phyloP scores from a whole-genome alignment of 1,140 invertebrate genomes.

The Sminthurinus signatus region DNA sequence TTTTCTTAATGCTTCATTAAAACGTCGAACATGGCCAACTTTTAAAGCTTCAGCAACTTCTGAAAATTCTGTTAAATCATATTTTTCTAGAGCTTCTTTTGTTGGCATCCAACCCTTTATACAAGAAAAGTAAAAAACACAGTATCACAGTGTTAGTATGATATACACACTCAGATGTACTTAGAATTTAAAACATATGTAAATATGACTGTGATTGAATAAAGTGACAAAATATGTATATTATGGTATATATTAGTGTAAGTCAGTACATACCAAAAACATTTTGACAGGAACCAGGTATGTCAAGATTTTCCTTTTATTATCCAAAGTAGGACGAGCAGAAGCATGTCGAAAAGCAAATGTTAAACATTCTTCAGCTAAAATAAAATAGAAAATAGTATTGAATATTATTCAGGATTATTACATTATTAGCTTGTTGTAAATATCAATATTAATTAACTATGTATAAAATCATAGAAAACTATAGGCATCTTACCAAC shows the following conservation, averaged over 20 bases:
- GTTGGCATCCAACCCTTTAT: constrained; percentile 86
- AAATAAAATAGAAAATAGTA: constrained; percentile 11
- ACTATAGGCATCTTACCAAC: constrained; percentile 54
- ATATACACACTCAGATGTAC: no score
- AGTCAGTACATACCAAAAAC: constrained; percentile 58
- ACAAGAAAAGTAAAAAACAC: background rate
- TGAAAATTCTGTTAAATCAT: constrained; percentile 83
- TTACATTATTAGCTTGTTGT: no score
- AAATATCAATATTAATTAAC: no score
- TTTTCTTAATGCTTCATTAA: constrained; percentile 75
- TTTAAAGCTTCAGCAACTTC: constrained; percentile 80
- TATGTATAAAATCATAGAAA: constrained; percentile 7
- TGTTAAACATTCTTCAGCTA: constrained; percentile 83
- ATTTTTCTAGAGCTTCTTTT: constrained; percentile 69
- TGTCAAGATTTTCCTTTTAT: constrained; percentile 89
- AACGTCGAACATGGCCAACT: constrained; percentile 75
- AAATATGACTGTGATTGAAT: no score
- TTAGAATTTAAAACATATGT: background rate
- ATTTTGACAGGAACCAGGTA: constrained; percentile 97
- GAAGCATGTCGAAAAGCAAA: constrained; percentile 85
- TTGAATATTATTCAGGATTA: constrained; percentile 5
- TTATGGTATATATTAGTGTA: no score
- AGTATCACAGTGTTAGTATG: background rate
- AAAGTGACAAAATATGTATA: no score
- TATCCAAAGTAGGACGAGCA: constrained; percentile 69